Evolutionary conservation across 2,113 vertebrate genomes (phyloP).

Genomic region (Podarcis muralis): DNA sequence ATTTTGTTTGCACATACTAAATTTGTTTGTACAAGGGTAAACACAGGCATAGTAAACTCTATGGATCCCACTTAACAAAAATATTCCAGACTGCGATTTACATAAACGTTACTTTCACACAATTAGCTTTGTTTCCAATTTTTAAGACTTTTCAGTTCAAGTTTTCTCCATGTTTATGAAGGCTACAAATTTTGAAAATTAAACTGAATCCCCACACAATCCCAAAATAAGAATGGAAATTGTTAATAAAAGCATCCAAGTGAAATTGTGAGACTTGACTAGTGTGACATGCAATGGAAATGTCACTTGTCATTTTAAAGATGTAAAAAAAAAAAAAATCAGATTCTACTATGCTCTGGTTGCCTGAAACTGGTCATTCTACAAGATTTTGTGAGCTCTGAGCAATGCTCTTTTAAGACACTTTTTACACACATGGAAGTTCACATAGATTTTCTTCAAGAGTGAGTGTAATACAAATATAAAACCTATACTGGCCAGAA

Average conservation of each 20-base stretch:
- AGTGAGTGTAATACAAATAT: too few relatives aligned
- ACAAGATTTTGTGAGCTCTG: too few relatives aligned
- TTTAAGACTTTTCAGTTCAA: background rate
- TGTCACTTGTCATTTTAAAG: background rate
- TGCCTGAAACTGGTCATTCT: too few relatives aligned
- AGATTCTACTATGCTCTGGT: too few relatives aligned
- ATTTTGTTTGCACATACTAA: constrained; percentile 3
- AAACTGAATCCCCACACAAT: background rate
- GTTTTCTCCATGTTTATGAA: background rate
- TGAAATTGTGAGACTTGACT: background rate
- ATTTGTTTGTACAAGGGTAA: background rate
- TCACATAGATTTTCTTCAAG: too few relatives aligned
- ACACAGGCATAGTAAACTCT: background rate
- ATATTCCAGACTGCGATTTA: background rate
- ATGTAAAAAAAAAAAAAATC: too few relatives aligned
- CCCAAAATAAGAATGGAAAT: background rate
- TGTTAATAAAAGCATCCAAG: background rate
- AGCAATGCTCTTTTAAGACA: too few relatives aligned
- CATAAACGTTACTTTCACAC: background rate
- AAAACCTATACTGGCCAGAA: too few relatives aligned
- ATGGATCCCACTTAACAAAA: background rate
- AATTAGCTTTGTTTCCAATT: background rate
- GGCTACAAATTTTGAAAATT: background rate
- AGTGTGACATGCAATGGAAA: background rate
- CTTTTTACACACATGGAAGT: too few relatives aligned